Evolutionary conservation across 2,797 vertebrate genomes (phyloP), one percentile per base, ranked within the genome.

Genomic region (Cercopithecus diana): DNA sequence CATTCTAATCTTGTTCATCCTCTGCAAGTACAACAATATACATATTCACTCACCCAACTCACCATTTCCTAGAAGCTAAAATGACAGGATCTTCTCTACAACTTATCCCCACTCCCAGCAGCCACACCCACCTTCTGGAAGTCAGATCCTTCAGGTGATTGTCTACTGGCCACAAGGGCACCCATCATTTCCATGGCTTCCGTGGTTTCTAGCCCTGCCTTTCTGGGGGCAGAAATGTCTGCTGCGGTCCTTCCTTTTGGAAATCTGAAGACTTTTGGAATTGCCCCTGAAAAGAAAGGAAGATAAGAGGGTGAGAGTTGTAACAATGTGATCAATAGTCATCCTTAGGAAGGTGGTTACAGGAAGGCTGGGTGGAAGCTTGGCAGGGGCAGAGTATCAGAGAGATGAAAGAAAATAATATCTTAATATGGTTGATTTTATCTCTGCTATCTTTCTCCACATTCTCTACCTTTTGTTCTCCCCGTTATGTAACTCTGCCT

Each of bases 41-140:
- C n/a, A n/a, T 73, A 86, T 45, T 95, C 57, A 90, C 72, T 95
- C 52, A 96, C 26, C 64, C 55, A 93, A 86, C 33, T 97, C 26
- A 79, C 48, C 79, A 90, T 81, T 87, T 95, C 58, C 90, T 90
- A 45, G 57, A 2, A 92, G 73, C 20, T 82, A 84, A 94, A 96
- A 85, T 82, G 41, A 67, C 55, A 87, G 72, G 45, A 39, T 14
- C 41, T 97, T 90, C 58, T 97, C 73, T 28, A 89, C 19, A 89
- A 92, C 41, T 57, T 61, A 94, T 19, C 36, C 15, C 45, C 83
- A 43, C 4, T 39, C 48, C 19, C 55, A 89, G 48, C 24, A 97
- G 76, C 33, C 90, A 96, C 86, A 97, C 90, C 55, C 30, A 97
- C 97, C 97, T 98, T 96, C 57, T 90, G 36, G 13, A 96, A 93